A percentile compares a stretch with the other conserved stretches of the same genome.
Conservation (phyloP, 2,797 vertebrate species). For the Enteromius thamalakanensis region DNA sequence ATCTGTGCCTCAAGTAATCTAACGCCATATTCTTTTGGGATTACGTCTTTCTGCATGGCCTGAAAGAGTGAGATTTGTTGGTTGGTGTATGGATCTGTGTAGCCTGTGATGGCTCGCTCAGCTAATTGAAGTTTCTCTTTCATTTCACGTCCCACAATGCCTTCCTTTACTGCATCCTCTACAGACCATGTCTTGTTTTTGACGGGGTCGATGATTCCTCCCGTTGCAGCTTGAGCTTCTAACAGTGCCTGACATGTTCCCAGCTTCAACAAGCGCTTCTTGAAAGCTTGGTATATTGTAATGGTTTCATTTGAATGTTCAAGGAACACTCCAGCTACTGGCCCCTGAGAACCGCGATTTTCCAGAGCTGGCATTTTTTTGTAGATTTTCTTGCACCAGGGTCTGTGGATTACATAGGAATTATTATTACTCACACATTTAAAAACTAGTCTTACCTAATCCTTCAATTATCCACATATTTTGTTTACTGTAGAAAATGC, state of each 20-base stretch:
- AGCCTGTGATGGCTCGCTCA: slow-evolving; percentile 86
- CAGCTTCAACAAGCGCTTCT: slow-evolving; percentile 85
- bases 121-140: slow-evolving; percentile 89
- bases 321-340: slow-evolving; percentile 86
- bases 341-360: slow-evolving; percentile 74
- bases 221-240: slow-evolving; percentile 91
- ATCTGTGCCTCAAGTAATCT: slow-evolving; percentile 91
- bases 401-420: slow-evolving; percentile 38
- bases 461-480: background rate
- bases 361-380: slow-evolving; percentile 46
- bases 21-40: slow-evolving; percentile 87
- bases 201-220: slow-evolving; percentile 87
- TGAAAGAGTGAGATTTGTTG: slow-evolving; percentile 92
- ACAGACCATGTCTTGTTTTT: slow-evolving; percentile 85
- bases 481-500: background rate
- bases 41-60: slow-evolving; percentile 92
- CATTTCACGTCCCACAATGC: slow-evolving; percentile 87
- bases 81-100: slow-evolving; percentile 86
- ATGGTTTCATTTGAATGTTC: slow-evolving; percentile 86
- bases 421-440: background rate
- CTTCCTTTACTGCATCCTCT: slow-evolving; percentile 85
- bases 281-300: slow-evolving; percentile 92
- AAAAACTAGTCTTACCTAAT: background rate
- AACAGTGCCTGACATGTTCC: slow-evolving; percentile 89
- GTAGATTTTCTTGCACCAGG: background rate